Evolutionary conservation across 2,113 vertebrate genomes (phyloP).

Genomic region (Furnarius figulus): DNA sequence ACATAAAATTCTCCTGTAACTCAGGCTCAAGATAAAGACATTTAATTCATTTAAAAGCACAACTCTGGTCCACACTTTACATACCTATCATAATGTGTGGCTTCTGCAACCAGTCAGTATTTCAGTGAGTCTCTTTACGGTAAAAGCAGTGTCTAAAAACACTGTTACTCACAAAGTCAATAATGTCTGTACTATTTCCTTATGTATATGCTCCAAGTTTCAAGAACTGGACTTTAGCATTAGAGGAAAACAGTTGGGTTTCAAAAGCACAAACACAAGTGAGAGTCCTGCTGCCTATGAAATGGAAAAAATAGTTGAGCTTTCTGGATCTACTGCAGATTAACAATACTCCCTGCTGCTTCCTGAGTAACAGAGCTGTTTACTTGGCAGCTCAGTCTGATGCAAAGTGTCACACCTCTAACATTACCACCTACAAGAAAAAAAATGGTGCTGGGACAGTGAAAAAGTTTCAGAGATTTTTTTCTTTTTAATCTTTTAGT

Average conservation of each 20-base stretch:
- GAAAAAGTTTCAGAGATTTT: background rate
- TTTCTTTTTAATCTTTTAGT: background rate
- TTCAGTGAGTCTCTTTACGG: background rate
- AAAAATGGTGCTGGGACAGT: background rate
- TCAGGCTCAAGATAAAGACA: background rate
- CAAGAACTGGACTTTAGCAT: background rate
- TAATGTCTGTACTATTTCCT: background rate
- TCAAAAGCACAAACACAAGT: background rate
- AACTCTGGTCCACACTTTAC: background rate
- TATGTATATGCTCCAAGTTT: background rate
- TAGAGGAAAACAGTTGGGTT: background rate
- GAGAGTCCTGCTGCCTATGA: background rate
- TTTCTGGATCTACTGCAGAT: background rate
- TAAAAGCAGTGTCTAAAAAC: background rate
- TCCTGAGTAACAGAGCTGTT: background rate
- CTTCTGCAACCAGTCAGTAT: background rate
- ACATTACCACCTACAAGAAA: background rate
- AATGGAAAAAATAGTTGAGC: background rate
- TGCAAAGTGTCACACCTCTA: background rate
- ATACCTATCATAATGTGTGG: background rate
- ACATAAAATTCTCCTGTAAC: background rate
- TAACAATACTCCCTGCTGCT: background rate
- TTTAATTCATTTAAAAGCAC: background rate
- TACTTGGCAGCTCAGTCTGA: background rate
- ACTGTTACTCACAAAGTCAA: background rate